Evolutionary conservation across 2,888 invertebrate species (phyloP).

Genomic region (Lysandra coridon): DNA sequence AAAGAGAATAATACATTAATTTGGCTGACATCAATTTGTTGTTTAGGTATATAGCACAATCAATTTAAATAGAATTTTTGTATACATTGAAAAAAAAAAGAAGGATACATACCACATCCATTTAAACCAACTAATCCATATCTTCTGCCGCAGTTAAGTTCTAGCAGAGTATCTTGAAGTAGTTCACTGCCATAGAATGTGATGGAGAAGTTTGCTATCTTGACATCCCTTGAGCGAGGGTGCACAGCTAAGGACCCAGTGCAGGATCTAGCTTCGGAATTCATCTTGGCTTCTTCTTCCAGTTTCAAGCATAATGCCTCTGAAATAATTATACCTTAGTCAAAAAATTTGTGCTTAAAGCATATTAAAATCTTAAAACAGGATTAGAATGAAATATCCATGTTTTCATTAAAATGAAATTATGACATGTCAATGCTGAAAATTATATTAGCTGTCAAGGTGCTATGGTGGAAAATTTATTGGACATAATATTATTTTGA

Average conservation of each 20-base stretch:
- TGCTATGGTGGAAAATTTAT: too few species aligned
- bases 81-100: conserved; percentile 32
- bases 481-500: too few species aligned
- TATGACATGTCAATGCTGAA: too few species aligned
- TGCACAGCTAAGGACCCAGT: conserved; percentile 98
- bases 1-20: too few species aligned
- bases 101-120: conserved; percentile 88
- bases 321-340: conserved; percentile 59
- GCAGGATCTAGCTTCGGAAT: conserved; percentile 95
- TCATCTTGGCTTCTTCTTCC: conserved; percentile 94
- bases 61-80: background rate
- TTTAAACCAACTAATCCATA: conserved; percentile 99
- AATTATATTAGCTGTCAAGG: too few species aligned
- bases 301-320: conserved; percentile 92
- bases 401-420: too few species aligned
- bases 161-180: conserved; percentile 96
- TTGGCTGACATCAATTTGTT: too few species aligned
- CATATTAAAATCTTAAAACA: too few species aligned
- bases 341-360: background rate
- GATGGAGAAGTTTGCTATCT: conserved; percentile 97
- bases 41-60: background rate
- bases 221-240: conserved; percentile 96
- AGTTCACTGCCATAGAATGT: conserved; percentile 99
- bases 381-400: too few species aligned
- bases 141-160: conserved; percentile 97